Evolutionary conservation across 2,797 vertebrate genomes (phyloP), one percentile per base, ranked within the genome.

Genomic region (Dermochelys coriacea): DNA sequence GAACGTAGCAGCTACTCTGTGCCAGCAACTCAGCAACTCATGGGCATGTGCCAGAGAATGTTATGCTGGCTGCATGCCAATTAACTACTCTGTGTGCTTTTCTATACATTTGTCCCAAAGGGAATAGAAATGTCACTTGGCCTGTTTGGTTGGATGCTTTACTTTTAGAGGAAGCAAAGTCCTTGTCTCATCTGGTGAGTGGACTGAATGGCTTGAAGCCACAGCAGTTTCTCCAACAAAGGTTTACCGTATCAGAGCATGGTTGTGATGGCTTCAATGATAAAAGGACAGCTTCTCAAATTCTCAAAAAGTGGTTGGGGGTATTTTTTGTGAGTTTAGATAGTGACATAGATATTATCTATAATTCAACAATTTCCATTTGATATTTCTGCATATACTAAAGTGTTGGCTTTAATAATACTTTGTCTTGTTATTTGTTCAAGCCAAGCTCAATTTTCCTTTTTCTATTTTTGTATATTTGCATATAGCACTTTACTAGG

Each of bases 31-130:
- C 96, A 84, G 5, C 92, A 95, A n/a, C n/a, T n/a, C n/a, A 93
- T 92, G 90, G 93, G 37, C 74, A 47, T 89, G 64, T 54, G 94
- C 94, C 96, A 97, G 88, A 87, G 93, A 97, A 96, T 97, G 94
- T 59, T 55, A n/a, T 86, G 80, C 74, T 95, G 96, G 93, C 88
- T 85, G 54, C n/a, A 4, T 85, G 94, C 96, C 96, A 97, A 0
- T 52, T 84, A 61, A 55, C 87, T 47, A 45, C 23, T 93, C 23
- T 93, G 57, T 92, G 93, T 94, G 84, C 90, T 97, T 87, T 90
- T 96, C 89, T 95, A 94, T 94, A 96, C 94, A 87, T 88, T 92
- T 92, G 77, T 91, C 91, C 84, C 15, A 47, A 84, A 92, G 84
- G 87, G 89, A 95, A 61, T 88, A 92, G 64, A 95, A 94, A 88